Evolutionary conservation across 2,113 vertebrate genomes (phyloP).

Genomic region (Brachionichthys hirsutus): DNA sequence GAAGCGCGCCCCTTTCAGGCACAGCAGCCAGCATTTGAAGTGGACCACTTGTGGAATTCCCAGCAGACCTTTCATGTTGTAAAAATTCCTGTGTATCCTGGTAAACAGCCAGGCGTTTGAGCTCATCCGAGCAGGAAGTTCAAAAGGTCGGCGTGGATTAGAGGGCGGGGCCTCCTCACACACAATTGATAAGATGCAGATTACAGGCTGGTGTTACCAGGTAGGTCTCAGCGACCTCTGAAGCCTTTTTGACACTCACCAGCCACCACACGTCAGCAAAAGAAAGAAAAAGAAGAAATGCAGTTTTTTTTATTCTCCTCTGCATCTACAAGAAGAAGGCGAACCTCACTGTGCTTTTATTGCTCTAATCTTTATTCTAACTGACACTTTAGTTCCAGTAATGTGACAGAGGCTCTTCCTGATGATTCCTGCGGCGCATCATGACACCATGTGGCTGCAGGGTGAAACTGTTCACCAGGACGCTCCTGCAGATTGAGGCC

Average conservation of each 20-base stretch:
- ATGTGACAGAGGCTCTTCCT: conserved; percentile 14
- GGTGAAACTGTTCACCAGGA: conserved; percentile 33
- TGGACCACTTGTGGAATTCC: conserved; percentile 60
- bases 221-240: conserved; percentile 21
- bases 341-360: too few species aligned
- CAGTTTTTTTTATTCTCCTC: too few species aligned
- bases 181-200: conserved; percentile 59
- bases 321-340: too few species aligned
- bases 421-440: conserved; percentile 43
- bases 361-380: too few species aligned
- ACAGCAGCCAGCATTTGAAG: conserved; percentile 47
- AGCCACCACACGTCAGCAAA: conserved; percentile 32
- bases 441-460: conserved; percentile 60
- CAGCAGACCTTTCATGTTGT: conserved; percentile 57
- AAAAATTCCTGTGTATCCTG: conserved; percentile 67
- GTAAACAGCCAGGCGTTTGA: conserved; percentile 48
- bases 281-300: too few species aligned
- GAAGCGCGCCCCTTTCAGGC: conserved; percentile 30
- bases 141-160: conserved; percentile 61
- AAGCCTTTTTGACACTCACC: conserved; percentile 8
- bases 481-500: conserved; percentile 1
- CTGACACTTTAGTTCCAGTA: too few species aligned
- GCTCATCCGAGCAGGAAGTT: conserved; percentile 62
- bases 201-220: conserved; percentile 19
- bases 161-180: conserved; percentile 17